These are phyloP conservation scores for Halocynthia aurantium DNA, from an alignment of 23 tunicate species.

Conservation along the genomic window DNA sequence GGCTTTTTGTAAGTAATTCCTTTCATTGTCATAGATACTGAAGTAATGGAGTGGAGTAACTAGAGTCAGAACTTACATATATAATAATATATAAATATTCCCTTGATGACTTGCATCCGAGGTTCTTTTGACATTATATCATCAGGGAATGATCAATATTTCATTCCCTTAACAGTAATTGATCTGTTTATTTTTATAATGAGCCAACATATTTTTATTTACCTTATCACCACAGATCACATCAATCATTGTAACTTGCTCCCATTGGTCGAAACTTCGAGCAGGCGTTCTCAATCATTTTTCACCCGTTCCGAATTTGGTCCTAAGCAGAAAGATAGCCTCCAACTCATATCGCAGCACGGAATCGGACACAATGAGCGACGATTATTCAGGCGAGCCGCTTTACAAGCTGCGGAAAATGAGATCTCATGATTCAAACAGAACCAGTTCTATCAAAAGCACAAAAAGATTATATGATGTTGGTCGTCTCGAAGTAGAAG, in stretches of 20 bases:
- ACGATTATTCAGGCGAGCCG: slow-evolving; percentile 51
- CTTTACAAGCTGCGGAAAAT: slow-evolving; percentile 32
- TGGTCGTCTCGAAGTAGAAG: slow-evolving; percentile 50
- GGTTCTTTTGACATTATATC: too few relatives aligned
- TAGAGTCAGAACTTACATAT: neutral
- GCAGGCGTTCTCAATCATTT: slow-evolving; percentile 18
- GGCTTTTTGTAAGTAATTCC: slow-evolving; percentile 63
- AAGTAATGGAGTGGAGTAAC: neutral
- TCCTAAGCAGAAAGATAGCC: slow-evolving; percentile 9
- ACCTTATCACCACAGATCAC: neutral
- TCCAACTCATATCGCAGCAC: slow-evolving; percentile 61
- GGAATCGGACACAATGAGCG: slow-evolving; percentile 55
- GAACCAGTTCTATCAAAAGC: slow-evolving; percentile 30
- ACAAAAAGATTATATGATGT: slow-evolving; percentile 45
- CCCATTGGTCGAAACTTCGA: slow-evolving; percentile 12
- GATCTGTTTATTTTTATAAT: too few relatives aligned
- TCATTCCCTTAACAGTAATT: too few relatives aligned
- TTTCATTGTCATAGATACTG: too few relatives aligned
- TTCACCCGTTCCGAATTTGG: slow-evolving; percentile 18
- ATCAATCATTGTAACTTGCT: slow-evolving; percentile 11
- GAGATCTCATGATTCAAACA: slow-evolving; percentile 44
- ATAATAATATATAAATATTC: neutral
- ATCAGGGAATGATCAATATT: too few relatives aligned
- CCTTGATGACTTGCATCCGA: too few relatives aligned
- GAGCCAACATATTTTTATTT: too few relatives aligned